Conservation (phyloP, 2,797 vertebrate species). For the Pterois miles region DNA sequence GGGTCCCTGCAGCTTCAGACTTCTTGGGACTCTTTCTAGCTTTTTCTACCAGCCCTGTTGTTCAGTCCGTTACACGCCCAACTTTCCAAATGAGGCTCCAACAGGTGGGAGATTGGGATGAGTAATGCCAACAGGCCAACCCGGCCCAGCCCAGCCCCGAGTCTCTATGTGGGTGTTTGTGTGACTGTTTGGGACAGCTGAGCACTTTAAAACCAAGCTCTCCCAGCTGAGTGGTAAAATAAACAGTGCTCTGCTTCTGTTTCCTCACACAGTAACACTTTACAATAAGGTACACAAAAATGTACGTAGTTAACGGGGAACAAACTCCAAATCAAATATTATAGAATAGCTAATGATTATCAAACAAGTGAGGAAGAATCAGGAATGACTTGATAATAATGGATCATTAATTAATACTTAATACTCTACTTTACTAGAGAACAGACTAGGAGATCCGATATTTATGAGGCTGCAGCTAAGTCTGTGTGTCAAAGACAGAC, state of each 20-base stretch:
- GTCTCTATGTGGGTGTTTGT: conserved; percentile 5
- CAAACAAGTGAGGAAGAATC: no score
- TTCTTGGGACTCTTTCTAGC: neutral
- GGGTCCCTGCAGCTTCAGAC: neutral
- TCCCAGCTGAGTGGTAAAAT: conserved; percentile 71
- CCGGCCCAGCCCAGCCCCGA: conserved; percentile 31
- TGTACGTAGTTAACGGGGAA: no score
- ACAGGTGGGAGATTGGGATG: conserved; percentile 72
- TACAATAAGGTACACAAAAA: no score
- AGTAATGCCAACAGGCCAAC: conserved; percentile 45
- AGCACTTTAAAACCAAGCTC: conserved; percentile 50
- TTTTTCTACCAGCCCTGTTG: conserved; percentile 1
- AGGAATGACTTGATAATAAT: no score
- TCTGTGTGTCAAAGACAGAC: no score
- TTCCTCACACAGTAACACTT: neutral
- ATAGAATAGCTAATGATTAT: no score
- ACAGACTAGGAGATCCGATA: no score
- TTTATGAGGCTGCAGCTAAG: no score
- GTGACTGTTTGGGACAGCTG: conserved; percentile 76
- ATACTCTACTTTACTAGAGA: no score
- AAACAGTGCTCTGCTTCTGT: conserved; percentile 20
- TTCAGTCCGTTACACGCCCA: conserved; percentile 31
- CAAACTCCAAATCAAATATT: no score
- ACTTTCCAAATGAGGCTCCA: conserved; percentile 63
- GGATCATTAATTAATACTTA: no score